These are phyloP conservation scores for Onychomys arenicola DNA, from an alignment of 2,797 vertebrate species.

Conservation along the genomic window DNA sequence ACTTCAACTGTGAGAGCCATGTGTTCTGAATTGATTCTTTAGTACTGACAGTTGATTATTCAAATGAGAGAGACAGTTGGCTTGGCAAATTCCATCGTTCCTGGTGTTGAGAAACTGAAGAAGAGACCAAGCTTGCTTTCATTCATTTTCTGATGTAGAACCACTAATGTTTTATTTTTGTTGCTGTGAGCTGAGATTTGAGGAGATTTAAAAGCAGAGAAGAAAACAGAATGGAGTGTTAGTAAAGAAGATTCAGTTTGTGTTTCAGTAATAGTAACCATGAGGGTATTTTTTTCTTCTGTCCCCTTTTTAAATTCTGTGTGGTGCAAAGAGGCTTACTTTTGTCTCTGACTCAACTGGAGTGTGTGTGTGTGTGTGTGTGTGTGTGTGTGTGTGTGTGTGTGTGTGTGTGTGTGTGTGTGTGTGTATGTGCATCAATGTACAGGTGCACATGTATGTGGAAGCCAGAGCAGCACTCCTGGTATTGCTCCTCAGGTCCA, in stretches of 20 bases:
- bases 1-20: not conserved
- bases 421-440: no score
- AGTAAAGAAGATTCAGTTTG: slow-evolving; percentile 34
- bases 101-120: slow-evolving; percentile 45
- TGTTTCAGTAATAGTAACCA: slow-evolving; percentile 24
- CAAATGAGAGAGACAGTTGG: slow-evolving; percentile 29
- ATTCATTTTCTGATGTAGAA: slow-evolving; percentile 56
- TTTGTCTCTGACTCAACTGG: not conserved
- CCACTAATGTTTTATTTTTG: slow-evolving; percentile 2
- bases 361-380: not conserved
- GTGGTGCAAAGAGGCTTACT: not conserved
- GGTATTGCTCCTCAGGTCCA: not conserved
- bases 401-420: no score
- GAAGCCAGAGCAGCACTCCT: not conserved
- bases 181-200: slow-evolving; percentile 21
- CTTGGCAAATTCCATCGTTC: slow-evolving; percentile 54
- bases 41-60: slow-evolving; percentile 39
- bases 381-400: not conserved
- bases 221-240: slow-evolving; percentile 45
- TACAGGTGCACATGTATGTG: not conserved
- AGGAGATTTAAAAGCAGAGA: slow-evolving; percentile 21
- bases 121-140: slow-evolving; percentile 43
- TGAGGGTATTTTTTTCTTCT: not conserved
- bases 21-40: not conserved
- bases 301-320: not conserved